Base-by-base conservation (phyloP, 2,797 vertebrate genomes). In the Acanthurus leucopareius region DNA sequence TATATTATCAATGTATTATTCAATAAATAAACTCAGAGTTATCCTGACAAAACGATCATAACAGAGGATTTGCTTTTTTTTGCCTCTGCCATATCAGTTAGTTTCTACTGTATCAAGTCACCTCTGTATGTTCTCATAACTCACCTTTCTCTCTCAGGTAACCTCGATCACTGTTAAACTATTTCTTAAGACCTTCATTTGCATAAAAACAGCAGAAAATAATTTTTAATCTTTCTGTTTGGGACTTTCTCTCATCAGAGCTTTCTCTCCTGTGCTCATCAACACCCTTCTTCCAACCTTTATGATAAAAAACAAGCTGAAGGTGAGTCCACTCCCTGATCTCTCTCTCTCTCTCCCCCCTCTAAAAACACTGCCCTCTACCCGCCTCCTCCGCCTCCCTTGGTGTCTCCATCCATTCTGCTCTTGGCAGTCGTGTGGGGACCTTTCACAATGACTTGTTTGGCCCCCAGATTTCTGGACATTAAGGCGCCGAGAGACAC, bases 381-480 rank as follows among this genome's bases (percentile, higher is more conserved):
- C 60, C 73, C 73, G 62, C 69, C 75, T 32, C 57, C 63, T 25
- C 51, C 44, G 44, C 69, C 66, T 53, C 81, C 79, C 77, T 77
- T 74, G 4, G 28, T 86, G 81, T 82, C 75, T 85, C 73, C 69
- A 57, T 71, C 76, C 64, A 73, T 35, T 62, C 65, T 68, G 38
- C 54, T 77, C 62, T 83, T 88, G 87, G 89, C 87, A 91, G 84
- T 82, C 51, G 14, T 61, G 68, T 72, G 53, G 63, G 72, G 87
- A 86, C 79, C 86, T 86, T 86, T 89, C 82, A 87, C 10, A 82
- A 76, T 63, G 66, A 88, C 80, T 88, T 84, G 76, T 84, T 91
- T 86, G 77, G 87, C 78, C 79, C 79, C 59, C 63, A 73, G 76
- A 85, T 84, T 86, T 89, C 88, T 87, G 84, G 85, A 89, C 88